Evolutionary conservation across 2,113 vertebrate genomes (phyloP).

Genomic region (Lethenteron reissneri): DNA sequence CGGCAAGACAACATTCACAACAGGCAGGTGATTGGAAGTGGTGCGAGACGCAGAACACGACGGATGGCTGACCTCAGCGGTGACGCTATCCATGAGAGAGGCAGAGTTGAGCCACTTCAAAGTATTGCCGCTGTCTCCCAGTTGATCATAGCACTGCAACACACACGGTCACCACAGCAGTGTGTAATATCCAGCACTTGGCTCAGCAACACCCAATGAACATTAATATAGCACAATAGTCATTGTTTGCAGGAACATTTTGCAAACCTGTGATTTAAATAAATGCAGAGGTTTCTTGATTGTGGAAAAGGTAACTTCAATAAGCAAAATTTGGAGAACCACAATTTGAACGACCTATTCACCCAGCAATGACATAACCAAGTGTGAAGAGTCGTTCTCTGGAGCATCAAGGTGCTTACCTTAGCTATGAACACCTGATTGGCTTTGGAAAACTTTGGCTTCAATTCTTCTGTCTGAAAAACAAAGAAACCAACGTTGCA

Average conservation of each 20-base stretch:
- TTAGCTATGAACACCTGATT: background rate
- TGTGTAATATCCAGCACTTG: background rate
- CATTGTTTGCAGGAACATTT: background rate
- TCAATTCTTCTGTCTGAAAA: conserved; percentile 1
- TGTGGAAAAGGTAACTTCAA: background rate
- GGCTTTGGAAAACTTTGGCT: background rate
- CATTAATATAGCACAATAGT: background rate
- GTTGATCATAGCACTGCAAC: background rate
- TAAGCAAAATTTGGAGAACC: background rate
- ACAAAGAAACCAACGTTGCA: background rate
- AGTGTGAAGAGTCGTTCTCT: too few species aligned
- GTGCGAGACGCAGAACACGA: too few species aligned
- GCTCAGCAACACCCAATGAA: background rate
- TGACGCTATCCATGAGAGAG: background rate
- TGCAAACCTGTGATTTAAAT: background rate
- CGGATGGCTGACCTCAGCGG: background rate
- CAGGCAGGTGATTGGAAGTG: too few species aligned
- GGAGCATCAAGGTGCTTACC: background rate
- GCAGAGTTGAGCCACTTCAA: background rate
- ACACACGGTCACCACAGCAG: background rate
- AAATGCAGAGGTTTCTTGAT: background rate
- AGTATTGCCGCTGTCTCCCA: conserved; percentile 1
- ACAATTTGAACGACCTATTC: background rate
- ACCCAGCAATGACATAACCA: background rate
- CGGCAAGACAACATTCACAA: too few species aligned